Base-by-base conservation (phyloP, 2,113 vertebrate genomes). In the Catharus bicknelli region DNA sequence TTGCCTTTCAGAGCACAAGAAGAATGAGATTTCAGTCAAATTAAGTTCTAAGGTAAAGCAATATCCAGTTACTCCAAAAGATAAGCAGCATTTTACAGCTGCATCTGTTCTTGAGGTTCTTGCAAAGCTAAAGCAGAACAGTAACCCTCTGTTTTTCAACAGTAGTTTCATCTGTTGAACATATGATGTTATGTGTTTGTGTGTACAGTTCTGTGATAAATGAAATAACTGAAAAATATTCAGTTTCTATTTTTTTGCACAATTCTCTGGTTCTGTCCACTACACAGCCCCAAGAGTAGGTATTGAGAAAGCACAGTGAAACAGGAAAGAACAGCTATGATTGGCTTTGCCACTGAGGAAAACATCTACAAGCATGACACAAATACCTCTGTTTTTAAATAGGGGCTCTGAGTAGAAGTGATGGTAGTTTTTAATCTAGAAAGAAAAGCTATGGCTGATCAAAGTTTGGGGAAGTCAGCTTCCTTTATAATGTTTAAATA, bases 221-320 rank as follows among this genome's bases (percentile, higher is more conserved):
- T 77, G 8, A 74, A 84, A 42, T 38, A 1, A 5, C 32, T 80
- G 13, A 79, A 48, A 54, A 80, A 32, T 69, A 26, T 20, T 50
- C 20, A 0, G 2, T 17, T 2, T 74, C 1, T 61, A 7, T 27
- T 26, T 50, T 69, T 69, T 29, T 7, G 0, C 16, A 2, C 16
- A 11, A 3, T 88, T 86, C 3, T 62, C 10, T 67, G n/a, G 9
- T 69, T 80, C 32, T 3, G 10, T 80, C 15, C 12, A 22, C 10
- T 80, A 16, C 11, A 15, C 2, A 32, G 17, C 13, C 20, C 8
- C 10, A 11, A 64, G 18, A 70, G 5, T 25, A 64, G 16, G 15
- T 77, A 16, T 61, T 20, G 27, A 66, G 22, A 34, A 79, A 85
- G 30, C 64, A 42, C 2, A 5, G 21, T 72, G 30, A 73, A 81